Conservation (phyloP, 2,797 vertebrate genomes). For the Myotis vivesi region DNA sequence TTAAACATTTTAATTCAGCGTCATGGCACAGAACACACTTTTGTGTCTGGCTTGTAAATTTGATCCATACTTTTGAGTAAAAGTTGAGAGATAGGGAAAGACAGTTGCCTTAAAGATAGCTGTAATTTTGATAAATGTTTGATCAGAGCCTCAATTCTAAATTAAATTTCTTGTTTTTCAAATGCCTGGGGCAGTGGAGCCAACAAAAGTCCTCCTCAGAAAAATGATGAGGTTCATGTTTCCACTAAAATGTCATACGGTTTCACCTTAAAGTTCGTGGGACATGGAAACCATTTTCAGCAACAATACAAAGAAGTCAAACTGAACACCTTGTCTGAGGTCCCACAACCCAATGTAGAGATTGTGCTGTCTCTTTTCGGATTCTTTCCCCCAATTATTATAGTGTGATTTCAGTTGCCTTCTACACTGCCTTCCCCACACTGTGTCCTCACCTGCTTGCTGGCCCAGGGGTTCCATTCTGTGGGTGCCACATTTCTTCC, state of each 20-base stretch:
- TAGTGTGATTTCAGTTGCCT: neutral
- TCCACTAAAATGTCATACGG: neutral
- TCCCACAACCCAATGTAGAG: neutral
- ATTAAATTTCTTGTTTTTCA: slow-evolving; percentile 12
- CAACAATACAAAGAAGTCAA: neutral
- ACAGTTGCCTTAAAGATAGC: neutral
- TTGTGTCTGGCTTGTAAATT: neutral
- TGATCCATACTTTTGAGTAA: neutral
- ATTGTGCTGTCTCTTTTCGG: neutral
- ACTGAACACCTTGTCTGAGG: neutral
- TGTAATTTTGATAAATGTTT: neutral
- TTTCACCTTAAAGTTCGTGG: neutral
- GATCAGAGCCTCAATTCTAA: neutral
- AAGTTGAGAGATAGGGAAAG: neutral
- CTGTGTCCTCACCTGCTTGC: neutral
- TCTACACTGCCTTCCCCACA: neutral
- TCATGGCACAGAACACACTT: neutral
- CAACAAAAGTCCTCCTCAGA: neutral
- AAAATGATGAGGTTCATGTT: neutral
- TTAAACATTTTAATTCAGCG: neutral
- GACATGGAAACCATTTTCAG: neutral
- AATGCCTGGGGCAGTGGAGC: neutral
- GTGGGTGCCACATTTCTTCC: neutral
- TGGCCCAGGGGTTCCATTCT: neutral
- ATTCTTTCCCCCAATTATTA: neutral